phyloP scores from a whole-genome alignment of 2,888 invertebrate species.

The Kuschelorhynchus macadamiae region DNA sequence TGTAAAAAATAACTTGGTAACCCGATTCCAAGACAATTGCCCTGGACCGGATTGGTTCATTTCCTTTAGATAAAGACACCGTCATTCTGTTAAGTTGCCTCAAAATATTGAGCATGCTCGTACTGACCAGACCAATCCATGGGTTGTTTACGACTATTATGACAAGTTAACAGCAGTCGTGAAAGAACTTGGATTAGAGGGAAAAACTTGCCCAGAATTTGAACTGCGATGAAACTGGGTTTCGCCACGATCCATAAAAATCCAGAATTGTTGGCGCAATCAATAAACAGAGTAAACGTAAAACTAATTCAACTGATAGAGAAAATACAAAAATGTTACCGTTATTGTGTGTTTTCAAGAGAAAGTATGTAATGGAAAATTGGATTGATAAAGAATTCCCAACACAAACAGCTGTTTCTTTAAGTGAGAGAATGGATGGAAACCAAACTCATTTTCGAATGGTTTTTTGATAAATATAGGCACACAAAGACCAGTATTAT shows the following conservation, averaged over 20 bases:
- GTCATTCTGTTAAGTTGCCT: slow-evolving; percentile 37
- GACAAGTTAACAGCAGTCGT: slow-evolving; percentile 3
- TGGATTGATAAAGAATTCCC: slow-evolving; percentile 31
- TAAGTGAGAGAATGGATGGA: too few species aligned
- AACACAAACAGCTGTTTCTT: slow-evolving; percentile 18
- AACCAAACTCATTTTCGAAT: too few species aligned
- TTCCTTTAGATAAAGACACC: slow-evolving; percentile 25
- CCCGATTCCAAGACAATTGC: slow-evolving; percentile 28
- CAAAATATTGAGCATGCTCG: slow-evolving; percentile 40
- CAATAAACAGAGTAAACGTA: neutral
- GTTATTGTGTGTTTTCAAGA: slow-evolving; percentile 41
- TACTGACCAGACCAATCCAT: slow-evolving; percentile 8
- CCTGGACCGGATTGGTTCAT: slow-evolving; percentile 37
- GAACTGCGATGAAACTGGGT: neutral
- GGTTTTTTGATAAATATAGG: slow-evolving; percentile 20
- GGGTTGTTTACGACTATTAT: too few species aligned
- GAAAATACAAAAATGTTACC: slow-evolving; percentile 44
- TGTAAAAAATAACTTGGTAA: neutral
- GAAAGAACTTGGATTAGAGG: neutral
- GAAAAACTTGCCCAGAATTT: neutral
- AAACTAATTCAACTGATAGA: slow-evolving; percentile 25
- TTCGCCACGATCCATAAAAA: too few species aligned
- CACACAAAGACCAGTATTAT: slow-evolving; percentile 12
- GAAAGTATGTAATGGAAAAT: slow-evolving; percentile 42
- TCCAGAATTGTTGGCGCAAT: too few species aligned